These are phyloP conservation scores for Tipula confusa DNA, from an alignment of 2,888 invertebrate species.

Conservation along the genomic window DNA sequence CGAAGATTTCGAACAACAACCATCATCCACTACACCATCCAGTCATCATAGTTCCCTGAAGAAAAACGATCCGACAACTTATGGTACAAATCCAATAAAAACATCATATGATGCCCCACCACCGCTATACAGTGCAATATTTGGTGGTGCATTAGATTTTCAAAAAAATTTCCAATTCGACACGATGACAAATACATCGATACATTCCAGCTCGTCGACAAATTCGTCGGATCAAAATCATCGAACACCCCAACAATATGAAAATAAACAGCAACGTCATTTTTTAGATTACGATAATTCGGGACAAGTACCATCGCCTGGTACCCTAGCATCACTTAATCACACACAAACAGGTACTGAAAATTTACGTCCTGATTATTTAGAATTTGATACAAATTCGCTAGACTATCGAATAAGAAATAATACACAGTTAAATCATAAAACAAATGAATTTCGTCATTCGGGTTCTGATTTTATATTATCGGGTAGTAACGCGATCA, in stretches of 20 bases:
- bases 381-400: slow-evolving; percentile 35
- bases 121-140: slow-evolving; percentile 28
- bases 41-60: slow-evolving; percentile 47
- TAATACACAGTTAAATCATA: background rate
- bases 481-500: background rate
- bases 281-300: background rate
- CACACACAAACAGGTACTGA: background rate
- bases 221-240: slow-evolving; percentile 33
- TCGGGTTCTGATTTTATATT: slow-evolving; percentile 33
- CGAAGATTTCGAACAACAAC: slow-evolving; percentile 38
- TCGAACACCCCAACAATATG: slow-evolving; percentile 35
- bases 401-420: slow-evolving; percentile 34
- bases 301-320: background rate
- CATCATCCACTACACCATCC: slow-evolving; percentile 44
- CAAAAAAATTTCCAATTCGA: slow-evolving; percentile 30
- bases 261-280: slow-evolving; percentile 38
- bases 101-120: slow-evolving; percentile 25
- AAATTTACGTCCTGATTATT: slow-evolving; percentile 32
- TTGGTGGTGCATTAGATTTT: slow-evolving; percentile 21
- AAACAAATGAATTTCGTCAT: slow-evolving; percentile 30
- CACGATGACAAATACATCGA: slow-evolving; percentile 29
- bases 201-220: background rate
- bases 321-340: slow-evolving; percentile 28
- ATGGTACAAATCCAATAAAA: background rate
- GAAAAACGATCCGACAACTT: background rate